phyloP scores from a whole-genome alignment of 92 coral and sea anemone genomes.

The Isaurus tuberculatus region DNA sequence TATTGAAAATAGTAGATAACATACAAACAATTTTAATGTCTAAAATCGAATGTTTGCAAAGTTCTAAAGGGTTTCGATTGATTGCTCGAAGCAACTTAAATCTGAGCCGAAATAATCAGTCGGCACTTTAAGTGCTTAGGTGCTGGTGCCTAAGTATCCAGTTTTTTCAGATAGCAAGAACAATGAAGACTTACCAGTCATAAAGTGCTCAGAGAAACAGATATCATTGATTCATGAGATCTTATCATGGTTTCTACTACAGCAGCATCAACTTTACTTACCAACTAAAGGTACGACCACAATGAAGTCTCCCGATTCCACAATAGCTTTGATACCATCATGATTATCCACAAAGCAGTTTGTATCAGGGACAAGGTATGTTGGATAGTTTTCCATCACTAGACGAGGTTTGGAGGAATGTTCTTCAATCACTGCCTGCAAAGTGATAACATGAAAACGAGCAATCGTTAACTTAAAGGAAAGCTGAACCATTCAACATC shows the following conservation, averaged over 20 bases:
- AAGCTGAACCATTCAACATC: too few relatives aligned
- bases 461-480: background rate
- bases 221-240: too few relatives aligned
- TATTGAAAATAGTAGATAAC: too few relatives aligned
- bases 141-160: too few relatives aligned
- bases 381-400: slow-evolving; percentile 90
- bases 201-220: background rate
- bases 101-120: too few relatives aligned
- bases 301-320: slow-evolving; percentile 80
- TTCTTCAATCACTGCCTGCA: slow-evolving; percentile 91
- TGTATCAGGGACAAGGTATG: slow-evolving; percentile 93
- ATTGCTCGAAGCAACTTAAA: too few relatives aligned
- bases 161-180: too few relatives aligned
- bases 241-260: background rate
- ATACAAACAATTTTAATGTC: too few relatives aligned
- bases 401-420: slow-evolving; percentile 84
- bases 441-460: background rate
- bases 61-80: too few relatives aligned
- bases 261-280: slow-evolving; percentile 45
- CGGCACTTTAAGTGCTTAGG: too few relatives aligned
- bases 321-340: slow-evolving; percentile 84
- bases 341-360: slow-evolving; percentile 95
- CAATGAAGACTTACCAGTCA: too few relatives aligned
- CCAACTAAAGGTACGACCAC: slow-evolving; percentile 93
- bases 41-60: too few relatives aligned